A percentile compares a stretch with the other conserved stretches of the same genome.
Evolutionary conservation across 2,888 invertebrate species (phyloP).

Genomic region (Caenorhabditis macrosperma): DNA sequence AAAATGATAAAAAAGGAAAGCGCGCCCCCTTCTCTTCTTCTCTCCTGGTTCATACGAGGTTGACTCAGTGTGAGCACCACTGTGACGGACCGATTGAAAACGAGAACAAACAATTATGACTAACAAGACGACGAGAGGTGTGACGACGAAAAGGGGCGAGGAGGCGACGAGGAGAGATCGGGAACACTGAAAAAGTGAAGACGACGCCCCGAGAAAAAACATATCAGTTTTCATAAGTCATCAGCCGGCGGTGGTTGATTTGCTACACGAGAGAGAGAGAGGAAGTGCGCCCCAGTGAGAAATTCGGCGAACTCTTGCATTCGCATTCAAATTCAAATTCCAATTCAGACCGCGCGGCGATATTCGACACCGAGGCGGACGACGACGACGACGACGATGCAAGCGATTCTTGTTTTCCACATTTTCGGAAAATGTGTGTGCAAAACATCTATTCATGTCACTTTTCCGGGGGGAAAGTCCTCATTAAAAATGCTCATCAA

Average conservation of each 20-base stretch:
- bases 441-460: conserved; percentile 48
- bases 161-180: neutral
- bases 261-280: neutral
- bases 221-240: conserved; percentile 8
- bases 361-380: conserved; percentile 35
- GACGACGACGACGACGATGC: neutral
- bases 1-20: conserved; percentile 16
- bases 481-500: conserved; percentile 49
- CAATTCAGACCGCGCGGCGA: conserved; percentile 1
- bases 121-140: conserved; percentile 13
- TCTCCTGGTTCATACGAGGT: too few relatives aligned
- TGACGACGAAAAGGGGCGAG: neutral
- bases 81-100: conserved; percentile 3
- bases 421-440: conserved; percentile 30
- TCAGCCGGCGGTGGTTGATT: neutral
- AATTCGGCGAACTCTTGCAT: neutral
- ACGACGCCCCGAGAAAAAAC: neutral
- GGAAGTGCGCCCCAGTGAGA: too few relatives aligned
- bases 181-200: neutral
- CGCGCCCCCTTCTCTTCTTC: conserved; percentile 14
- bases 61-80: conserved; percentile 34
- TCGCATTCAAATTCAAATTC: conserved; percentile 13
- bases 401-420: conserved; percentile 21
- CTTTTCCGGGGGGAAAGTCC: conserved; percentile 34
- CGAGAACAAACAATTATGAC: conserved; percentile 42